Percentiles rank a stretch among this genome's conserved stretches.
These are phyloP conservation scores for Beaufortia kweichowensis DNA, from an alignment of 2,113 vertebrate species.

Conservation along the genomic window DNA sequence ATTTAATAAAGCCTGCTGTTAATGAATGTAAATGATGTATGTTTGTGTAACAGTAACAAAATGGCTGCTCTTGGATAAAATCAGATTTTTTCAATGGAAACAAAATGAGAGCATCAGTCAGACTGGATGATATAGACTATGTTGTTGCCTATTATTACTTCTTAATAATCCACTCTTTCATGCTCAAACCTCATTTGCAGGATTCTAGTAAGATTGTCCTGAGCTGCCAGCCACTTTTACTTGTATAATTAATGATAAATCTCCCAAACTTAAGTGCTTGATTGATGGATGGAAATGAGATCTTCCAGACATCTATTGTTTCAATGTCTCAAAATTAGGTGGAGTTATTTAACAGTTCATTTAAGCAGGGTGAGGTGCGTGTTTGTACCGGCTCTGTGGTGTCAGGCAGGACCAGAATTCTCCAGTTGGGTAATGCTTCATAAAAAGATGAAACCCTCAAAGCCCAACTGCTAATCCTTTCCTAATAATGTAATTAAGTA, in stretches of 20 bases:
- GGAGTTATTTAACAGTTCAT: slow-evolving; percentile 86
- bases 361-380: slow-evolving; percentile 79
- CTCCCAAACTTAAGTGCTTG: slow-evolving; percentile 78
- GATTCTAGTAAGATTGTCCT: slow-evolving; percentile 48
- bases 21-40: background rate
- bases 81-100: background rate
- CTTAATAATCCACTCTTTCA: background rate
- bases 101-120: background rate
- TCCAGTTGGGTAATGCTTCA: slow-evolving; percentile 88
- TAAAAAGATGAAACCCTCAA: slow-evolving; percentile 99
- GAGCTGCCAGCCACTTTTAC: slow-evolving; percentile 43
- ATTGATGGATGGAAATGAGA: slow-evolving; percentile 82
- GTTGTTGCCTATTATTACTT: background rate
- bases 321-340: slow-evolving; percentile 81
- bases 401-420: slow-evolving; percentile 81
- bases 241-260: slow-evolving; percentile 80
- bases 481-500: too few relatives aligned
- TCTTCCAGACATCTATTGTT: slow-evolving; percentile 79
- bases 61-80: background rate
- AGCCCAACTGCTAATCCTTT: slow-evolving; percentile 77
- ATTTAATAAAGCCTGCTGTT: slow-evolving; percentile 55
- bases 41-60: background rate
- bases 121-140: slow-evolving; percentile 6
- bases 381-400: slow-evolving; percentile 71
- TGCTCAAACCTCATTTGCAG: slow-evolving; percentile 20